Percentiles rank a stretch among this genome's conserved stretches.
Evolutionary conservation across 2,888 invertebrate genomes (phyloP).

Genomic region (Drosophila nr. medialis): DNA sequence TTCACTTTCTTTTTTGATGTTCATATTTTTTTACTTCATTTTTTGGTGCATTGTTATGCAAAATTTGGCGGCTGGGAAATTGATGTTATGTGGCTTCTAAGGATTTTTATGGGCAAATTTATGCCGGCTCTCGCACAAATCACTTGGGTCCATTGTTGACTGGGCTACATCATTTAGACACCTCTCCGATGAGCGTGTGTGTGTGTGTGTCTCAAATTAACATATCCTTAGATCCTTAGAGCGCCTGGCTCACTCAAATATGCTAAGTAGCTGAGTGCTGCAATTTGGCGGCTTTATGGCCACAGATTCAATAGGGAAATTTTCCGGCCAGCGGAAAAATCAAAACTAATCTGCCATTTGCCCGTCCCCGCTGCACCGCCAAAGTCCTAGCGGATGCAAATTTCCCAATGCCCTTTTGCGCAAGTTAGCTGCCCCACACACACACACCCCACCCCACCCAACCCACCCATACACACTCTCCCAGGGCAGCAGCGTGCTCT

Average conservation of each 20-base stretch:
- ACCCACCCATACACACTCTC: neutral
- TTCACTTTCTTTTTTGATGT: constrained; percentile 1
- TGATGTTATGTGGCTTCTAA: constrained; percentile 27
- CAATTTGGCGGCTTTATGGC: constrained; percentile 78
- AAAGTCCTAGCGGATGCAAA: constrained; percentile 65
- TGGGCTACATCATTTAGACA: constrained; percentile 68
- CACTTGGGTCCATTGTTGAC: constrained; percentile 76
- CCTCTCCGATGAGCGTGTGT: constrained; percentile 52
- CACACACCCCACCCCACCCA: neutral
- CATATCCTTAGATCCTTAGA: constrained; percentile 72
- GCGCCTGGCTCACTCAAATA: constrained; percentile 73
- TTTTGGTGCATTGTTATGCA: constrained; percentile 70
- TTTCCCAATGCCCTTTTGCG: constrained; percentile 41
- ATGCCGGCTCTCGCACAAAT: constrained; percentile 69
- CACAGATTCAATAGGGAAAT: constrained; percentile 74
- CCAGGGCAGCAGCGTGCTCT: constrained; percentile 22
- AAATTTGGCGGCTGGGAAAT: constrained; percentile 43
- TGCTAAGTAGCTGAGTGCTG: constrained; percentile 75
- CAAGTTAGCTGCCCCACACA: neutral
- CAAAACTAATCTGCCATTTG: constrained; percentile 80
- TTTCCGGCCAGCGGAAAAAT: constrained; percentile 69
- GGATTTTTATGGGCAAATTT: constrained; percentile 65
- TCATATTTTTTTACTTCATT: neutral
- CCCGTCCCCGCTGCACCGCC: constrained; percentile 32
- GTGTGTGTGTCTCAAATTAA: constrained; percentile 66